Base-by-base conservation (phyloP, 2,113 vertebrate genomes). In the Poeciliopsis retropinna region DNA sequence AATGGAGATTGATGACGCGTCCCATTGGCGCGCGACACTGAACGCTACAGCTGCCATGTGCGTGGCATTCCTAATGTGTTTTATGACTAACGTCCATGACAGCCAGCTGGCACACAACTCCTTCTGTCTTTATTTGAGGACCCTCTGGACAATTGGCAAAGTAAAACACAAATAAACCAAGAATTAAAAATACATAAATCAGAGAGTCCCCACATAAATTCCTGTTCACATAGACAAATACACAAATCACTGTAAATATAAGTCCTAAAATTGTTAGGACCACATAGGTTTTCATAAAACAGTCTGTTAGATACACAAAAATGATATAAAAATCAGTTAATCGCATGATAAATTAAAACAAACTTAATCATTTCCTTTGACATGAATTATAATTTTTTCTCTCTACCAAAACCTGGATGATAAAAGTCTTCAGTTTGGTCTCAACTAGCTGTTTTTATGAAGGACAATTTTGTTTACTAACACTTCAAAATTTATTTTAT, bases 21-120 rank as follows among this genome's bases (percentile, higher is more conserved):
- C 60, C 39, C 41, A 57, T 80, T 78, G 47, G 54, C 37, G 30
- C 60, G 67, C 28, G 25, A 57, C 51, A 57, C 51, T 30, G 54
- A 70, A 72, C 54, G 73, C 37, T 72, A 64, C 63, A 66, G 66
- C 73, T 22, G 32, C 69, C 32, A 25, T 41, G 66, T 70, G 72
- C 81, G 80, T 76, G 75, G 72, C 64, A 68, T 73, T 61, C 32
- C 62, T 83, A 64, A 80, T 75, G 67, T 73, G 62, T 78, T 75
- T 85, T 76, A 73, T 74, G 60, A 77, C 60, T 67, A 85, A 79
- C 79, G 73, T 51, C 32, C 70, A 19, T 78, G 73, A 61, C 17
- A 78, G 74, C 70, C 77, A 80, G 76, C 80, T 75, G 67, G 65
- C 60, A 60, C 60, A 37, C 31, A 64, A 22, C 66, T 65, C 10